Evolutionary conservation across 1,140 invertebrate species (phyloP), one percentile per base, ranked within the genome.

Genomic region (Steinernema feltiae): DNA sequence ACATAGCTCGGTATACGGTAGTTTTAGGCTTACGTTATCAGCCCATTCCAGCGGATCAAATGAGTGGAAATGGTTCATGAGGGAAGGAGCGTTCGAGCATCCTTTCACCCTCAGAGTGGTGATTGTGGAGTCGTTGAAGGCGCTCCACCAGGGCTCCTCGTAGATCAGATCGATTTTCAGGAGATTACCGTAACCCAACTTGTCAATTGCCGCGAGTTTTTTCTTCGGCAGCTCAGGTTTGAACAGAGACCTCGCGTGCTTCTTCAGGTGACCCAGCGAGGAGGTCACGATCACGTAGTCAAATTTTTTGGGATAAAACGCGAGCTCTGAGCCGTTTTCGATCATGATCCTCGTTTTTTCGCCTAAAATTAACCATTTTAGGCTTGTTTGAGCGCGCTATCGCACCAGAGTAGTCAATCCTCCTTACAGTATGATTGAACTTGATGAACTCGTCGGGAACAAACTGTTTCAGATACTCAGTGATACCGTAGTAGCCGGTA

Each of bases 211-310:
- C 24, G 7, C 53, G 24, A 63, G 53, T 21, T 63, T 63, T 21
- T 63, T 63, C 24, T 63, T 63, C 3, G 53, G 53, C 15, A 63
- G 53, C 24, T 63, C 12, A n/a, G 53, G 53, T 21, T 63, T 63
- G 53, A 63, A 63, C 53, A 63, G 7, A 0, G 32, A 48, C 3
- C 53, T 15, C 2, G 53, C 53, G 53, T 63, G 53, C 24, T 63
- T 63, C 69, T 79, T 79, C 29, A 79, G 76, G 32, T 74, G 71
- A 27, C 78, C 78, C 2, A 79, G 48, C 0, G 78, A 79, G 69
- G 75, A 30, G n/a, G 78, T 79, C 1, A 79, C 78, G 48, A 79
- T 75, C 0, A 79, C 76, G 53, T 78, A 79, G 31, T 79, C 76
- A 41, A 77, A 79, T 71, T 46, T 31, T 17, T 30, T 77, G 32